phyloP scores from a whole-genome alignment of 2,888 invertebrate genomes.

The Bombylius major region DNA sequence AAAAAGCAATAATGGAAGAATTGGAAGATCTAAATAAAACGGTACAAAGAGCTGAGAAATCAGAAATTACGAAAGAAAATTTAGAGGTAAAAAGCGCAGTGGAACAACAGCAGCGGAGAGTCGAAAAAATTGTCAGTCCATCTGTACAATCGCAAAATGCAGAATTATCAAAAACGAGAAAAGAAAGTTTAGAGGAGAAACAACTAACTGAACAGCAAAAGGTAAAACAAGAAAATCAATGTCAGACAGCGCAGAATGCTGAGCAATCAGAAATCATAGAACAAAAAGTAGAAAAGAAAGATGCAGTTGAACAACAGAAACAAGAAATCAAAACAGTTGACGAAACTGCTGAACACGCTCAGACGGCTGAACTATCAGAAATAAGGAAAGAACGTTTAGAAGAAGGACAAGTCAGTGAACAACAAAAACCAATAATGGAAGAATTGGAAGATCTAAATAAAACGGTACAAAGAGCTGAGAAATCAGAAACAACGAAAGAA shows the following conservation, averaged over 20 bases:
- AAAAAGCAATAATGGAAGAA: background rate
- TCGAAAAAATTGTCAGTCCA: too few relatives aligned
- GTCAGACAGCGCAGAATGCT: too few relatives aligned
- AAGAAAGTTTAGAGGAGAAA: too few relatives aligned
- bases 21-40: rapidly evolving
- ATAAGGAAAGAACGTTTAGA: too few relatives aligned
- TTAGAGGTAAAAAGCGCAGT: background rate
- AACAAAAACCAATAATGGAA: background rate
- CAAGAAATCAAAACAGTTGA: background rate
- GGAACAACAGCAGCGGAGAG: too few relatives aligned
- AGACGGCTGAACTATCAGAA: background rate
- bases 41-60: constrained; percentile 3
- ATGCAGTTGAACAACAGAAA: background rate
- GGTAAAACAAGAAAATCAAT: too few relatives aligned
- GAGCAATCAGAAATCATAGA: too few relatives aligned
- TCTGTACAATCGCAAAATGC: too few relatives aligned
- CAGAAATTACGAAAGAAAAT: constrained; percentile 7
- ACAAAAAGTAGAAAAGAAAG: too few relatives aligned
- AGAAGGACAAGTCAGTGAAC: background rate
- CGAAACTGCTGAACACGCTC: constrained; percentile 5
- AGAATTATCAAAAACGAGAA: too few relatives aligned
- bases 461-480: constrained; percentile 11
- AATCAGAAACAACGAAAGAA: background rate
- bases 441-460: background rate
- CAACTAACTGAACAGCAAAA: too few relatives aligned